phyloP scores from a whole-genome alignment of 2,113 vertebrate genomes.

The Caretta caretta region DNA sequence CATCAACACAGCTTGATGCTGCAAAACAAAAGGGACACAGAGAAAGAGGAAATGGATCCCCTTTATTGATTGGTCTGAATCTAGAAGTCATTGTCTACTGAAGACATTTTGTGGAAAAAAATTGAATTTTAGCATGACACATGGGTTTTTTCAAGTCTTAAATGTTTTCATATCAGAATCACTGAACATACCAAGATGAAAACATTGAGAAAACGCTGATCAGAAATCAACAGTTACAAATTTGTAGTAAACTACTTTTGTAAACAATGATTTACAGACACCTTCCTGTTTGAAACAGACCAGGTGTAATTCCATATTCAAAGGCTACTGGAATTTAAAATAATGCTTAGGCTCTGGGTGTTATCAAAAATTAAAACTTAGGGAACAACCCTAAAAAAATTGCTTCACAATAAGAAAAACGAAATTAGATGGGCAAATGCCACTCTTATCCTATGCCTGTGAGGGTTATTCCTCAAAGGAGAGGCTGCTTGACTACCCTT shows the following conservation, averaged over 20 bases:
- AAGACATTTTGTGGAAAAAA: slow-evolving; percentile 84
- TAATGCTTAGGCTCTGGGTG: slow-evolving; percentile 68
- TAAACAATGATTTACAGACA: slow-evolving; percentile 62
- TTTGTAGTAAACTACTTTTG: slow-evolving; percentile 54
- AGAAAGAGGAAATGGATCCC: slow-evolving; percentile 80
- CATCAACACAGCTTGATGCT: slow-evolving; percentile 23
- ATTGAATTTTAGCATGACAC: slow-evolving; percentile 83
- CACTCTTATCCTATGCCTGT: neutral
- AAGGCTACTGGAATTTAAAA: slow-evolving; percentile 40
- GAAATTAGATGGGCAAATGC: slow-evolving; percentile 54
- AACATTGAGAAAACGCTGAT: slow-evolving; percentile 62
- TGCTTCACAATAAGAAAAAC: slow-evolving; percentile 18
- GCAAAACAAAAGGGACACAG: slow-evolving; percentile 74
- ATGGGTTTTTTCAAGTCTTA: slow-evolving; percentile 87
- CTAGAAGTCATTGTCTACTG: slow-evolving; percentile 86
- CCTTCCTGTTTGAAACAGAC: slow-evolving; percentile 60
- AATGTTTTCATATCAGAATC: slow-evolving; percentile 73
- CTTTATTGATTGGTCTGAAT: slow-evolving; percentile 92
- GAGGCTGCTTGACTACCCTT: slow-evolving; percentile 23
- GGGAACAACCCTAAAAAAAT: neutral
- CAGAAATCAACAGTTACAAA: slow-evolving; percentile 59
- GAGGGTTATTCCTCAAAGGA: slow-evolving; percentile 37
- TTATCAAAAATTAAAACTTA: neutral
- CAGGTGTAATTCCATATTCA: slow-evolving; percentile 63
- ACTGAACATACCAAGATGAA: slow-evolving; percentile 63